Base-by-base conservation (phyloP, 2,113 vertebrate species). In the Chamaetylas fuelleborni region DNA sequence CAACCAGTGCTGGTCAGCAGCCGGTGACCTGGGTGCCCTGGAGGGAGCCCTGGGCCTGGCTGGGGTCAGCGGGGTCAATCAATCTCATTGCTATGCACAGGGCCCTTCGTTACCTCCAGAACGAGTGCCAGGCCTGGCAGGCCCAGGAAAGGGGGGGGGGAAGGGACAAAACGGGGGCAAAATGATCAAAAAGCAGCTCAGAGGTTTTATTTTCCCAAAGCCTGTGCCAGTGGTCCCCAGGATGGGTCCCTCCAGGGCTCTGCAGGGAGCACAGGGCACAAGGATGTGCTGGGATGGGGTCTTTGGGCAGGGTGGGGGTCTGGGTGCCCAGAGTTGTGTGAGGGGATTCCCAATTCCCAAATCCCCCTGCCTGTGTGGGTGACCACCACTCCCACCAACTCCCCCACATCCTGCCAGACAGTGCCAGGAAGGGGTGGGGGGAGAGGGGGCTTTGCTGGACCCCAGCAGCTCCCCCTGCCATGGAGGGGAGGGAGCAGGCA, bases 1-100 rank as follows among this genome's bases (percentile, higher is more conserved):
- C 96, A 97, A 97, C 97, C 62, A 26, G 89, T 72, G 96, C 84
- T 95, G 97, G 97, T 97, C 97, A 98, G 96, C 95, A 96, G 95
- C 88, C 95, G 66, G 93, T 97, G 97, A 97, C 97, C 97, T 80
- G 38, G 42, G 94, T 20, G 86, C 93, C 96, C 95, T 92, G 95
- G 83, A 88, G 90, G 95, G 90, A 96, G 96, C 95, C 96, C 95
- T 79, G 94, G 95, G 92, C 90, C 96, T 83, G 94, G 72, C 92
- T 12, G 4, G 82, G 97, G 97, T 97, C 97, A 93, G 28, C 1
- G 23, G 90, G 97, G 97, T 97, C 97, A 97, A 97, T 97, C 96
- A 95, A 97, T 97, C 95, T 97, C 93, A 97, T 98, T 97, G 90
- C 96, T 97, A 97, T 97, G 96, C 97, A 91, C 92, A 97, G 95